phyloP scores from a whole-genome alignment of 1,140 invertebrate genomes.

The Drosophila sproati region DNA sequence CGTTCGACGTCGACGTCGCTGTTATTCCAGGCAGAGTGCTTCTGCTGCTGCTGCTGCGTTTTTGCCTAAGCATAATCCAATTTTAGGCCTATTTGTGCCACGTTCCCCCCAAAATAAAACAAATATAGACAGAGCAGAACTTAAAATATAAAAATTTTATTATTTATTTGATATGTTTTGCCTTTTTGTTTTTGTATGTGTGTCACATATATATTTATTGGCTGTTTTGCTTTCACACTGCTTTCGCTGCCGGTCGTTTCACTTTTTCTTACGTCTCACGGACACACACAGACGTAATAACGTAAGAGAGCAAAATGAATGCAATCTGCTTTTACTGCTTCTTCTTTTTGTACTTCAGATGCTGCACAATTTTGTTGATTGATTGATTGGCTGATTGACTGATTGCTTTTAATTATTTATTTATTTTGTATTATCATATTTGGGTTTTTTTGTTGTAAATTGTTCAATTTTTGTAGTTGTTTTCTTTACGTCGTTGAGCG shows the following conservation, averaged over 20 bases:
- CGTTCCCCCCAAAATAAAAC: neutral
- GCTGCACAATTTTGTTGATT: slow-evolving; percentile 56
- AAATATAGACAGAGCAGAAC: too few relatives aligned
- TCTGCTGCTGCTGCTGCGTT: slow-evolving; percentile 63
- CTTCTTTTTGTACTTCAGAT: slow-evolving; percentile 54
- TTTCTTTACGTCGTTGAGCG: too few relatives aligned
- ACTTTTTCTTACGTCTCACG: slow-evolving; percentile 58
- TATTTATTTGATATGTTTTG: slow-evolving; percentile 2
- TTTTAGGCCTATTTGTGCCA: slow-evolving; percentile 45
- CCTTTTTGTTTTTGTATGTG: slow-evolving; percentile 18
- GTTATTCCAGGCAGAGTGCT: slow-evolving; percentile 22
- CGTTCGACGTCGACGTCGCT: neutral
- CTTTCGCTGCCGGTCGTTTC: slow-evolving; percentile 80
- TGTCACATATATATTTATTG: slow-evolving; percentile 39
- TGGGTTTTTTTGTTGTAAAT: slow-evolving; percentile 19
- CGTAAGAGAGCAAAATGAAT: slow-evolving; percentile 67
- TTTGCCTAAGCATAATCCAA: slow-evolving; percentile 82
- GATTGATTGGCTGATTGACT: slow-evolving; percentile 33
- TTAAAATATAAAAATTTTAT: neutral
- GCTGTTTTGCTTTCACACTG: slow-evolving; percentile 64
- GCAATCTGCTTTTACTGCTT: slow-evolving; percentile 62
- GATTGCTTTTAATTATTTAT: slow-evolving; percentile 13
- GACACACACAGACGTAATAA: slow-evolving; percentile 28
- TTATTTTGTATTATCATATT: neutral
- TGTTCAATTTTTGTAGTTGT: slow-evolving; percentile 32